phyloP scores from a whole-genome alignment of 2,888 invertebrate species.

The Belgica antarctica region DNA sequence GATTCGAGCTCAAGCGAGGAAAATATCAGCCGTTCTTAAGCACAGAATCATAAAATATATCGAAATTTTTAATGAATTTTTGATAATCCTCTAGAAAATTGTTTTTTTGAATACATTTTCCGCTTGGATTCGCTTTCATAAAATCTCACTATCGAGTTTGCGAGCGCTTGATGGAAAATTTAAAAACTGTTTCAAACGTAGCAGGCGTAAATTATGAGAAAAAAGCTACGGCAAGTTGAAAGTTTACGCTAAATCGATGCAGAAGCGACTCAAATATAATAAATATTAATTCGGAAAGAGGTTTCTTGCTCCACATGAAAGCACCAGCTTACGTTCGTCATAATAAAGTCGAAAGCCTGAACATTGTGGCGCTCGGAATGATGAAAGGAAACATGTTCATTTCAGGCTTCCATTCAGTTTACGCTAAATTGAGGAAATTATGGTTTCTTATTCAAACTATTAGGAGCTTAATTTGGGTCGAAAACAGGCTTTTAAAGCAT shows the following conservation, averaged over 20 bases:
- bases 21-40: neutral
- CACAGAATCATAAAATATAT: conserved; percentile 11
- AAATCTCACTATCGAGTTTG: no score
- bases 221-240: neutral
- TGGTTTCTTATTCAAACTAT: neutral
- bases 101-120: neutral
- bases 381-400: no score
- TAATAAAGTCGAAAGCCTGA: neutral
- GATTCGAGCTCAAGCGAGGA: neutral
- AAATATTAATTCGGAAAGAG: conserved; percentile 9
- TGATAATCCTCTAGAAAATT: neutral
- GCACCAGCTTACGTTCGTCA: neutral
- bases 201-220: neutral
- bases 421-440: conserved; percentile 6
- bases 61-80: conserved; percentile 13
- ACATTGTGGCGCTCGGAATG: no score
- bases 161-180: neutral
- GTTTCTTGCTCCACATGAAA: neutral
- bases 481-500: no score
- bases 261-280: neutral
- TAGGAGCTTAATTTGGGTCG: neutral
- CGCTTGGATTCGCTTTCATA: no score
- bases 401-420: neutral
- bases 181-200: neutral
- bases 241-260: neutral